A percentile compares a stretch with the other conserved stretches of the same genome.
These are phyloP conservation scores for Hipparchia sbordonii DNA, from an alignment of 2,888 invertebrate genomes.

Conservation along the genomic window DNA sequence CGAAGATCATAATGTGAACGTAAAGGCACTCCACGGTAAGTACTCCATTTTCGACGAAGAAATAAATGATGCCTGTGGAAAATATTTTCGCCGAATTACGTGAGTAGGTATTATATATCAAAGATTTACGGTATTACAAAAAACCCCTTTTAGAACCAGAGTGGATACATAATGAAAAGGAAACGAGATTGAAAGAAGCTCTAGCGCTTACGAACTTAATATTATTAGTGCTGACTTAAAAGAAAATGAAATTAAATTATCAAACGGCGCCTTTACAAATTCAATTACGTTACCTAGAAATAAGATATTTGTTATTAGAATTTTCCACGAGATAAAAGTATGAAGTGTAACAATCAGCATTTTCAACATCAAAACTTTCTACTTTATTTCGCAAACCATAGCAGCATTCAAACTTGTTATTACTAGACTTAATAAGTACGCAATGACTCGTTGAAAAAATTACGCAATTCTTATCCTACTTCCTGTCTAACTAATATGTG, in stretches of 20 bases:
- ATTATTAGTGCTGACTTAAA: slow-evolving; percentile 28
- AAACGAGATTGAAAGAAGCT: slow-evolving; percentile 30
- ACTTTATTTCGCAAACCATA: neutral
- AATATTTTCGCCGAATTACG: slow-evolving; percentile 11
- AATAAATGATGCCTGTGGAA: neutral
- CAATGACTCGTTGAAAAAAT: no score
- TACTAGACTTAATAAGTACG: no score
- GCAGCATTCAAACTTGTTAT: no score
- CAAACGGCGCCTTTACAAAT: slow-evolving; percentile 19
- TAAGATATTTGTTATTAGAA: slow-evolving; percentile 7
- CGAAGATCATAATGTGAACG: neutral
- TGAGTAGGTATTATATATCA: slow-evolving; percentile 9
- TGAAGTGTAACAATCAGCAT: neutral
- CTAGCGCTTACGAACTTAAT: slow-evolving; percentile 28
- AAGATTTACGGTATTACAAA: slow-evolving; percentile 11
- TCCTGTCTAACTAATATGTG: no score
- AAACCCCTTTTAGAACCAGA: slow-evolving; percentile 20
- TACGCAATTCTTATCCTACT: no score
- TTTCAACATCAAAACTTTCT: neutral
- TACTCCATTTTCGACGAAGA: neutral
- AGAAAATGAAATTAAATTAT: slow-evolving; percentile 30
- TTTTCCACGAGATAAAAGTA: neutral
- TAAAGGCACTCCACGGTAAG: neutral
- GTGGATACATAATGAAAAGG: slow-evolving; percentile 24
- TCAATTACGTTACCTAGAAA: slow-evolving; percentile 16